Evolutionary conservation across 30 jellyfish, hydroid and myxozoan genomes (phyloP).

Genomic region (Nemopilema nomurai): DNA sequence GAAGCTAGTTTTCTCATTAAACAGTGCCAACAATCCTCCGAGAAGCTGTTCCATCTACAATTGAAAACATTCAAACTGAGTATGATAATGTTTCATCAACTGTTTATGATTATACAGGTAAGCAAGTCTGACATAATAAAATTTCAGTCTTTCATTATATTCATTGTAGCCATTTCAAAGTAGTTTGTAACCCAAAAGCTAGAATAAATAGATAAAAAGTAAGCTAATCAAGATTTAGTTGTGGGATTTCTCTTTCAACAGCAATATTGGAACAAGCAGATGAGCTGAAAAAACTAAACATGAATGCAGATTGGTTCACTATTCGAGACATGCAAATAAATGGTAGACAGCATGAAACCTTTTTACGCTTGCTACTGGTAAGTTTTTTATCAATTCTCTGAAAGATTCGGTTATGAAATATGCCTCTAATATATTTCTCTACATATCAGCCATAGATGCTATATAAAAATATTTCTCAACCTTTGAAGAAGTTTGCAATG

Average conservation of each 20-base stretch:
- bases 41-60: constrained; percentile 91
- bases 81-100: constrained; percentile 43
- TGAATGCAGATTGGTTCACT: constrained; percentile 56
- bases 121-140: neutral
- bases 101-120: constrained; percentile 69
- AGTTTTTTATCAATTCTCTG: neutral
- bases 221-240: neutral
- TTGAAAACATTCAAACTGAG: constrained; percentile 61
- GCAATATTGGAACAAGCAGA: constrained; percentile 72
- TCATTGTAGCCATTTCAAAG: too few species aligned
- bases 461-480: neutral
- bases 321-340: constrained; percentile 79
- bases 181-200: too few species aligned
- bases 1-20: neutral
- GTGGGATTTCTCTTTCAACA: neutral
- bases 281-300: constrained; percentile 24
- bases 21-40: constrained; percentile 74
- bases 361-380: constrained; percentile 70
- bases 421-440: too few species aligned
- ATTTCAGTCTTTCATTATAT: neutral
- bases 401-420: neutral
- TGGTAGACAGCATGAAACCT: constrained; percentile 88
- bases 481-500: neutral
- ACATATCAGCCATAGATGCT: too few species aligned
- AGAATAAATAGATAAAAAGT: too few species aligned